Base-by-base conservation (phyloP, 1,140 invertebrate genomes). In the Lucilia cuprina region DNA sequence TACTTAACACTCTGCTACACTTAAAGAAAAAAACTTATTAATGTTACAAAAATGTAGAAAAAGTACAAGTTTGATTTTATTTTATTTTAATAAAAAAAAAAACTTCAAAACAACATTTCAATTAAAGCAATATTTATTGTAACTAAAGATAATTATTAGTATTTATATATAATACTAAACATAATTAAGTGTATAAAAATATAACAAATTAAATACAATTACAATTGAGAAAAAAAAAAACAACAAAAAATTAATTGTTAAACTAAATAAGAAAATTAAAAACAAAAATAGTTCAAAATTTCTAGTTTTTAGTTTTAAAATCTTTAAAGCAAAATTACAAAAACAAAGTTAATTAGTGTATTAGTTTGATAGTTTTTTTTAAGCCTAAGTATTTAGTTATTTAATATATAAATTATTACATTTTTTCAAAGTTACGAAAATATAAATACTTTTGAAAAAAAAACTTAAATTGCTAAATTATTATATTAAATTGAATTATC, bases 101-200 rank as follows among this genome's bases (percentile, higher is more conserved):
- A 41, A 41, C 41, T 60, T 60, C 3, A 60, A n/a, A 60, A 14
- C 2, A 17, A 8, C 41, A 41, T 41, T 41, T n/a, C 4, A 41
- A 41, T 41, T 35, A 78, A 35, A 78, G 34, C 75, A 47, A 78
- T 78, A 78, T 78, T 47, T 47, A 82, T 47, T 30, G 35, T 55
- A 47, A 50, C 80, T 47, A 50, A 82, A 74, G 25, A 55, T 82
- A 82, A 25, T 60, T 82, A 82, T 25, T 82, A 34, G 75, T 35
- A 35, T 41, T 17, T 35, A 50, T 50, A 83, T 75, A 17, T 41
- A 50, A 74, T 25, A 49, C 14, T 60, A 7, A 17, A 60, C n/a
- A 60, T 60, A 60, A 70, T 65, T n/a, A 21, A 19, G 19, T 25
- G 8, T 70, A 10, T 25, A 70, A 25, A 70, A 25, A 70, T n/a